Evolutionary conservation across 2,888 invertebrate species (phyloP).

Genomic region (Willowsia nigromaculata): DNA sequence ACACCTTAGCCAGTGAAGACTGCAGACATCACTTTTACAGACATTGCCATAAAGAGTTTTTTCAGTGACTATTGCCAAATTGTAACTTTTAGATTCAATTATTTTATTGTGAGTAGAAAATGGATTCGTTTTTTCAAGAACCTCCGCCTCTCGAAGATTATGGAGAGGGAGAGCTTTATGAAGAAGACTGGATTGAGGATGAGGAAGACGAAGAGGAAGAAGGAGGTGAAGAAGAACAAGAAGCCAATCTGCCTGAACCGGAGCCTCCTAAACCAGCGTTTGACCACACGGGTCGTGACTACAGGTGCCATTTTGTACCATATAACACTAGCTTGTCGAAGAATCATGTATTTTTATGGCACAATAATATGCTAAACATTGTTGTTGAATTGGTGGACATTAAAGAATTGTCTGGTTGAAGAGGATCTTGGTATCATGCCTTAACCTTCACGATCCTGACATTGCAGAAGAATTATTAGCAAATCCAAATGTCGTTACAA

Average conservation of each 20-base stretch:
- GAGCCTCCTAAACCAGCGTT: background rate
- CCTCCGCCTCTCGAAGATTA: constrained; percentile 18
- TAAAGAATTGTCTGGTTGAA: constrained; percentile 84
- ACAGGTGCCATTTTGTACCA: background rate
- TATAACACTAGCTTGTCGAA: background rate
- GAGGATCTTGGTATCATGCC: constrained; percentile 83
- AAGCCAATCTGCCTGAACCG: constrained; percentile 31
- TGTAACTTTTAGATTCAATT: background rate
- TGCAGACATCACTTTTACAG: background rate
- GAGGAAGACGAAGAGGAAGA: constrained; percentile 51
- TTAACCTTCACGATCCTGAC: constrained; percentile 83
- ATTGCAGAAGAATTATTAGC: constrained; percentile 84
- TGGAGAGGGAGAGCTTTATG: constrained; percentile 28
- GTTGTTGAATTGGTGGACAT: background rate
- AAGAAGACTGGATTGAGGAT: constrained; percentile 59
- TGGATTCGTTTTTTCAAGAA: constrained; percentile 19
- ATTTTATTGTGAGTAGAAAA: background rate
- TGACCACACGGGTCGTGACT: constrained; percentile 25
- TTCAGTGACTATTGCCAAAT: background rate
- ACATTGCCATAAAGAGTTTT: background rate
- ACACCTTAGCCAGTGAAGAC: background rate
- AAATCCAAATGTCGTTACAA: constrained; percentile 81
- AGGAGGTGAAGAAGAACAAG: constrained; percentile 78
- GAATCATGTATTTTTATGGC: too few species aligned
- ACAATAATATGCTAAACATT: too few species aligned